Percentiles rank a stretch among this genome's conserved stretches.
Conservation (phyloP, 2,113 vertebrate genomes). For the Sinocyclocheilus anophthalmus region DNA sequence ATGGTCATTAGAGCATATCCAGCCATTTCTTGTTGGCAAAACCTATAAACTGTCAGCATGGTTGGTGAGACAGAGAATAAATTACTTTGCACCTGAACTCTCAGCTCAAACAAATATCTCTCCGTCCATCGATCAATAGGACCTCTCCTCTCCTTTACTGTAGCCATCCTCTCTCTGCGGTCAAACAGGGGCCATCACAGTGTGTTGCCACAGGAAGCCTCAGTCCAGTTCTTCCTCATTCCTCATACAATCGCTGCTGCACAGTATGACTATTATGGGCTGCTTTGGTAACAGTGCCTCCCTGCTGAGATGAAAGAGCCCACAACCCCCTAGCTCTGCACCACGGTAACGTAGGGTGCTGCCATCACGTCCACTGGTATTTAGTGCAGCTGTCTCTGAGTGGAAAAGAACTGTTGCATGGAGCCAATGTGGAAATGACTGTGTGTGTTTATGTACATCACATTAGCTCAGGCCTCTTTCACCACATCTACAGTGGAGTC, state of each 20-base stretch:
- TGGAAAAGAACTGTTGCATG: slow-evolving; percentile 58
- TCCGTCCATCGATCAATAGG: slow-evolving; percentile 18
- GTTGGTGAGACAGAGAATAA: neutral
- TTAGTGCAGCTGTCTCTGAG: slow-evolving; percentile 63
- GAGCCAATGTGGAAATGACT: slow-evolving; percentile 47
- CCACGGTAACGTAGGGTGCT: slow-evolving; percentile 49
- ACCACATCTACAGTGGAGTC: neutral
- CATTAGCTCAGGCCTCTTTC: neutral
- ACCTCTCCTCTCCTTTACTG: neutral
- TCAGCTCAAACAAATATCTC: slow-evolving; percentile 14
- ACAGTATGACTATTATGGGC: slow-evolving; percentile 39
- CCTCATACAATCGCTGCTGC: slow-evolving; percentile 15
- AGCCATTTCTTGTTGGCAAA: neutral
- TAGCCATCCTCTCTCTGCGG: slow-evolving; percentile 61
- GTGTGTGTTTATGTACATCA: slow-evolving; percentile 17
- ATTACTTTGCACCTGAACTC: slow-evolving; percentile 12
- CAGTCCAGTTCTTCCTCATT: slow-evolving; percentile 17
- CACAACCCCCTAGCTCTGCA: slow-evolving; percentile 15
- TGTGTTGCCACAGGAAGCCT: slow-evolving; percentile 66
- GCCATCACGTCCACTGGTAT: slow-evolving; percentile 55
- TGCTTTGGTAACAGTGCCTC: slow-evolving; percentile 48
- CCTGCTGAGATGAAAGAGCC: slow-evolving; percentile 56
- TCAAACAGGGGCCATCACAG: slow-evolving; percentile 73
- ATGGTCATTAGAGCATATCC: neutral
- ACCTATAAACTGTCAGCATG: neutral